Evolutionary conservation across 2,113 vertebrate genomes (phyloP), one percentile per base, ranked within the genome.

Genomic region (Rhinolophus ferrumequinum): DNA sequence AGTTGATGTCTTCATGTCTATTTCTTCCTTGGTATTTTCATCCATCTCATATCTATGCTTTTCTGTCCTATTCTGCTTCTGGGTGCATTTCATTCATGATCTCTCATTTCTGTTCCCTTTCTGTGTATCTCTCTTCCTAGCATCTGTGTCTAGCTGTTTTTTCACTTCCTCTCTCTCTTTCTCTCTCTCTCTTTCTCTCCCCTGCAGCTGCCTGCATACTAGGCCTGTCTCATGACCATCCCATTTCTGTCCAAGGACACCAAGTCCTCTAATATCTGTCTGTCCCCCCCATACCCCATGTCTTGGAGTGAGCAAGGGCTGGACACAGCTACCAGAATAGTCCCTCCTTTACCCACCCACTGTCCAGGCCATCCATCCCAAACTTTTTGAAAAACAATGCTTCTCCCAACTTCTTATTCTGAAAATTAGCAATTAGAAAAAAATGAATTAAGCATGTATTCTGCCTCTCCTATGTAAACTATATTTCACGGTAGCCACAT

Each of bases 321-420:
- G 33, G 60, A 47, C 64, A 93, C 21, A 81, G 62, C 35, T 67
- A 50, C 28, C 30, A 85, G 67, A 89, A 76, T 21, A 64, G 73
- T 11, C 13, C 16, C 19, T 66, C 7, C 41, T 35, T 94, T 77
- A 15, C 14, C 67, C 24, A 54, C 7, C 28, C 33, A 82, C 56
- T 70, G 33, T 60, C 50, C 16, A 93, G 30, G 22, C 79, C 69
- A 75, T 69, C 30, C 56, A 73, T 67, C 52, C 35, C n/a, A 96
- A 90, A n/a, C 3, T 21, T 95, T 70, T 86, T 8, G 1, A 86
- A 88, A 88, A 88, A 96, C 86, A 67, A 95, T 81, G 60, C 21
- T 87, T 90, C 60, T 96, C 52, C 13, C n/a, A 96, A 62, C 11
- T 94, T 95, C 44, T 90, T 93, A 75, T 52, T 90, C n/a, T 97